A percentile compares a stretch with the other conserved stretches of the same genome.
These are phyloP conservation scores for Atta colombica DNA, from an alignment of 1,140 invertebrate genomes.

Conservation along the genomic window DNA sequence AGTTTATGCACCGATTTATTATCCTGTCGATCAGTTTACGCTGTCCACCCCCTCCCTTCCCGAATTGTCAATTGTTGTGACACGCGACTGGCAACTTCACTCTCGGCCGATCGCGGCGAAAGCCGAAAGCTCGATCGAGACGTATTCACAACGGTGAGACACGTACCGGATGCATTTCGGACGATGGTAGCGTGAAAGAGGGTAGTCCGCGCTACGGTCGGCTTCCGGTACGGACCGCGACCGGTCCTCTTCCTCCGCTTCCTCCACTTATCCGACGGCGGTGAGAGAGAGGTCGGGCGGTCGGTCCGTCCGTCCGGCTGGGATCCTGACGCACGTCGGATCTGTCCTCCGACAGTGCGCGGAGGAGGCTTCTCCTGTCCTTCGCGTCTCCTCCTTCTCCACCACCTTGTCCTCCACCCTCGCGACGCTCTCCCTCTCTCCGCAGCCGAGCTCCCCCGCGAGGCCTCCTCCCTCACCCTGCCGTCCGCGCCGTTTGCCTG, in stretches of 20 bases:
- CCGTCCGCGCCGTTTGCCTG: background rate
- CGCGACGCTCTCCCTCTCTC: conserved; percentile 48
- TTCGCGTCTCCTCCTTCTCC: conserved; percentile 73
- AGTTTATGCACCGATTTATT: conserved; percentile 69
- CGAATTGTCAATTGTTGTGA: conserved; percentile 15
- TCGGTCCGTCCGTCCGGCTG: conserved; percentile 70
- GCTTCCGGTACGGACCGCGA: conserved; percentile 67
- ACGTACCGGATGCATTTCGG: conserved; percentile 34
- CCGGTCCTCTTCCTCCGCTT: conserved; percentile 47
- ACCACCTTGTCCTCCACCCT: conserved; percentile 71
- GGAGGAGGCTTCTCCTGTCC: conserved; percentile 80
- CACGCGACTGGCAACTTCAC: conserved; percentile 6
- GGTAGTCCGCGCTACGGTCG: conserved; percentile 50
- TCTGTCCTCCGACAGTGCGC: conserved; percentile 81
- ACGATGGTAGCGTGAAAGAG: conserved; percentile 25
- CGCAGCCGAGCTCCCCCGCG: conserved; percentile 39
- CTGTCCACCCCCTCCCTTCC: conserved; percentile 43
- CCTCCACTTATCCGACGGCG: conserved; percentile 66
- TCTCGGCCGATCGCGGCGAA: conserved; percentile 8
- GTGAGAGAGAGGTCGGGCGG: conserved; percentile 24
- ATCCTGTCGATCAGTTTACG: conserved; percentile 70
- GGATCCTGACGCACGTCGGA: conserved; percentile 81
- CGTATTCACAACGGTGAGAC: conserved; percentile 28
- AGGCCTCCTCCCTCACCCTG: background rate
- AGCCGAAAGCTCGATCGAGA: conserved; percentile 8